Evolutionary conservation across 2,888 invertebrate species (phyloP), one percentile per base, ranked within the genome.

Genomic region (Ethmia dodecea): DNA sequence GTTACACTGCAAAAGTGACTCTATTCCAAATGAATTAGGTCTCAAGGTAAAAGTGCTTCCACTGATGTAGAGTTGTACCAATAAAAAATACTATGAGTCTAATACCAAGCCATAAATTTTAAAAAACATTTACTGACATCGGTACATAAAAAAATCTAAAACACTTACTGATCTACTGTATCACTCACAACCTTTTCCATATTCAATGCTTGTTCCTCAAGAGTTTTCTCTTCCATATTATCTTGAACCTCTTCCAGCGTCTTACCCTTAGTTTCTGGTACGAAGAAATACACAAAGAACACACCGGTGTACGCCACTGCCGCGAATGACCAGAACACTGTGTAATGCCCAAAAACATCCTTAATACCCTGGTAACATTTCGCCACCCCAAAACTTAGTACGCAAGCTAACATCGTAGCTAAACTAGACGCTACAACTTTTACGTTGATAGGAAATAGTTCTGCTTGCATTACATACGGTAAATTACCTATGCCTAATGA

Each of bases 241-340:
- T 88, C 86, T 43, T 89, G 88, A 13, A 91, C 89, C 38, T 90
- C 88, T 43, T 88, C 77, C 40, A 91, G 66, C 0, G 89, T 89
- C 50, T 89, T 90, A 0, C 89, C 89, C 52, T 87, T 90, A 1
- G 91, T 91, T 58, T 91, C 91, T 1, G 91, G 91, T 2, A 90
- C 89, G 38, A 76, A 68, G 32, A 87, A 80, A 40, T 79, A 74
- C 27, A 89, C 87, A 47, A 90, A 91, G n/a, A 84, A 51, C 3
- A 89, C 65, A 0, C 91, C 90, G 1, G 80, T 40, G 42, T 88
- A 87, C 11, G 89, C 89, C 4, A 88, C 72, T 5, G 60, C 40
- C 0, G 88, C 88, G 43, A 90, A 91, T 39, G 88, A 79, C 74
- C 87, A 88, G 45, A 90, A 91, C 3, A 89, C 87, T 1, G 88